Percentiles rank a stretch among this genome's conserved stretches.
phyloP scores from a whole-genome alignment of 1,140 invertebrate species.

The Heliconius nattereri region DNA sequence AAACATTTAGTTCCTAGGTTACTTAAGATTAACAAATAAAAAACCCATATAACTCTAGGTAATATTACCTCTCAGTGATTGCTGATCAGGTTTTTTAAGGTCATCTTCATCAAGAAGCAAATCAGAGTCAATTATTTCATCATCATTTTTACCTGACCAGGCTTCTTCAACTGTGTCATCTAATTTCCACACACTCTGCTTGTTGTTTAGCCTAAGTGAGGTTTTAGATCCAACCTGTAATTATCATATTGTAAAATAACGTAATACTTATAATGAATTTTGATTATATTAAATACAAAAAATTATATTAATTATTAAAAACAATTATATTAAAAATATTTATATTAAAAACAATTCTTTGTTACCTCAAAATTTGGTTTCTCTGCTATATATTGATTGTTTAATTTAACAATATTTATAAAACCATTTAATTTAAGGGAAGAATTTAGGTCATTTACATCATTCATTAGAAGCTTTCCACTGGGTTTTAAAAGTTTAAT shows the following conservation, averaged over 20 bases:
- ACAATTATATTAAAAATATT: not conserved
- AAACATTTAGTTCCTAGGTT: not conserved
- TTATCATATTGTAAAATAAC: not conserved
- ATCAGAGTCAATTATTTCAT: slow-evolving; percentile 93
- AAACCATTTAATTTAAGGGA: slow-evolving; percentile 85
- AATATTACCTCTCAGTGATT: slow-evolving; percentile 87
- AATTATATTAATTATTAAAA: not conserved
- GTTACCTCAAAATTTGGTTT: slow-evolving; percentile 87
- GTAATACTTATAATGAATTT: not conserved
- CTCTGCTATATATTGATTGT: slow-evolving; percentile 76
- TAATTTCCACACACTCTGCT: slow-evolving; percentile 78
- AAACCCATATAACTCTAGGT: not conserved
- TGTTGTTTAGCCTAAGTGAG: slow-evolving; percentile 80
- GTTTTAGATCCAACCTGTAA: slow-evolving; percentile 83
- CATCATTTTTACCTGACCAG: slow-evolving; percentile 89
- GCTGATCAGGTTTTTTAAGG: slow-evolving; percentile 90
- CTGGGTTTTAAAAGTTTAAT: slow-evolving; percentile 83
- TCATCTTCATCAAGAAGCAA: slow-evolving; percentile 94
- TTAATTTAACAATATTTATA: slow-evolving; percentile 76
- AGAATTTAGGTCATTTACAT: slow-evolving; percentile 72
- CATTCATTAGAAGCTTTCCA: slow-evolving; percentile 79
- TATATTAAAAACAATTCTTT: not conserved
- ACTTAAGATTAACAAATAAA: too few relatives aligned
- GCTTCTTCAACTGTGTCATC: slow-evolving; percentile 82
- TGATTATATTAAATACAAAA: not conserved